Evolutionary conservation across 2,888 invertebrate species (phyloP).

Genomic region (Cephonodes hylas): DNA sequence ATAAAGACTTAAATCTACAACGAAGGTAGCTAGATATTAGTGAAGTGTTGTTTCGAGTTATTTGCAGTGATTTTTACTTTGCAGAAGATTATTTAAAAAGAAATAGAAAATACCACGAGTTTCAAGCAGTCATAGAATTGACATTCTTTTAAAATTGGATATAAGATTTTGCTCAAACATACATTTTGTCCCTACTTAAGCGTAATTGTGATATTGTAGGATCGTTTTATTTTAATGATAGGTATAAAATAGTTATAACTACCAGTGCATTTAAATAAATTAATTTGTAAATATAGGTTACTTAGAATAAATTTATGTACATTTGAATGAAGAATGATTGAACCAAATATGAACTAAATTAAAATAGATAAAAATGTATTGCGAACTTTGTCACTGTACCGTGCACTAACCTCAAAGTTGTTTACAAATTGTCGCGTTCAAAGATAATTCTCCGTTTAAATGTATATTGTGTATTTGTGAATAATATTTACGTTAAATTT

Average conservation of each 20-base stretch:
- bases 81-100: too few relatives aligned
- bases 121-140: too few relatives aligned
- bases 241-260: conserved; percentile 11
- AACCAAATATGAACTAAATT: not conserved
- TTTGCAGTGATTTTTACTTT: too few relatives aligned
- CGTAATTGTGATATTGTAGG: conserved; percentile 25
- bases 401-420: not conserved
- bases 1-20: not conserved
- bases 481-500: conserved; percentile 36
- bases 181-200: conserved; percentile 18
- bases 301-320: too few relatives aligned
- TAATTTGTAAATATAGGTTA: conserved; percentile 24
- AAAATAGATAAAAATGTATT: not conserved
- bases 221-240: conserved; percentile 2
- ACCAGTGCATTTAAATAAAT: conserved; percentile 50
- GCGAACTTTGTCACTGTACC: not conserved
- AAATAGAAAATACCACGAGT: too few relatives aligned
- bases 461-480: conserved; percentile 31
- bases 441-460: conserved; percentile 17
- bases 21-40: not conserved
- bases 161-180: not conserved
- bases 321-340: not conserved
- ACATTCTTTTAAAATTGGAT: too few relatives aligned
- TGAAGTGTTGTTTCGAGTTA: too few relatives aligned
- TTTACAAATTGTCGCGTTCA: not conserved